Evolutionary conservation across 37 sponge, comb jelly and placozoan species (phyloP), one percentile per base, ranked within the genome.

Genomic region (Diacarnus erythraeanus): DNA sequence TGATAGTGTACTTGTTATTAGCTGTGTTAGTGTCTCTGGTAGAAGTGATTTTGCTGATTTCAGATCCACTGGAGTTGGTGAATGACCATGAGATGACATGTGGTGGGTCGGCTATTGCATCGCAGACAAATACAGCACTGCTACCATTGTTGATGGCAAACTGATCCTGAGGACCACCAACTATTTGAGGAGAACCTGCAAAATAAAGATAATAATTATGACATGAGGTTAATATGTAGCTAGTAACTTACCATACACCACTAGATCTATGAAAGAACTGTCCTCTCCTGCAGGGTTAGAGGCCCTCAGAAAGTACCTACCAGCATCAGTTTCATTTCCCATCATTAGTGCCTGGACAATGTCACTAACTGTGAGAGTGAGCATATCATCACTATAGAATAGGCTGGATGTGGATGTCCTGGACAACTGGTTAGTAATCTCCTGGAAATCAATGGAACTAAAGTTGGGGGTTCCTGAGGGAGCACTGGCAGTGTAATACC

Each of bases 181-280:
- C 25, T 40, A 91, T 78, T 57, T 40, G 56, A 22, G 92, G 92
- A 39, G 77, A 84, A 47, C 92, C 92, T 91, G 44, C 10, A 34
- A 9, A 63, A 8, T 18, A 64, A 22, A 15, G 26, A 38, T 77
- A 64, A 30, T 60, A 60, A 39, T 23, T 6, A 29, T 38, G 58
- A 38, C 8, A 23, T 37, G 17, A 20, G 56, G 17, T 54, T 54
- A 6, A 67, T 23, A 41, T 30, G n/a, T n/a, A n/a, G n/a, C n/a
- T n/a, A 66, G 31, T 21, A 15, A 74, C 79, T 57, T 57, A 91
- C 92, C 87, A 72, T 69, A 29, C 31, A 91, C 80, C 12, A 83
- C 17, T 3, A 91, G 21, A 26, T 83, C 80, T 3, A 83, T 71
- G 58, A 56, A 79, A 8, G 56, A 51, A 22, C 26, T 69, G 0